Evolutionary conservation across 2,797 vertebrate species (phyloP), one percentile per base, ranked within the genome.

Genomic region (Crossoptilon crossoptilon): DNA sequence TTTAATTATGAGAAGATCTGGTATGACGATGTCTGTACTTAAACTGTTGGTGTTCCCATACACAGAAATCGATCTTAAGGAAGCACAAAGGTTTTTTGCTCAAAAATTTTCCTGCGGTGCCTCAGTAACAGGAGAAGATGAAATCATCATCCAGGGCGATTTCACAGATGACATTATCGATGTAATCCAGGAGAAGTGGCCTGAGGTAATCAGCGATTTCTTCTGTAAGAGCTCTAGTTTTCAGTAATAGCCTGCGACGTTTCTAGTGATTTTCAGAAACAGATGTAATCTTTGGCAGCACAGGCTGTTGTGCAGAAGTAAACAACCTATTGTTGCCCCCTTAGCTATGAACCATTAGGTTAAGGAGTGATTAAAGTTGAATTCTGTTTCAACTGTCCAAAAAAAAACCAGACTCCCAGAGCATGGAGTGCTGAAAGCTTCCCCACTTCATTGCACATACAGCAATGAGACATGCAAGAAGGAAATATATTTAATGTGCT

Each of bases 61-160:
- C 73, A 90, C 97, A 99, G 99, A 99, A 97, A 99, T 99, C 10
- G 99, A 99, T 46, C 99, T 99, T 72, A 99, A 99, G 98, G 99
- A 99, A 98, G 99, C 99, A 97, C 99, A 99, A 97, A 98, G 99
- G 88, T 99, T 99, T 98, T 99, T 99, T 97, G 99, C 99, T 97
- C 99, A 99, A 95, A 99, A 99, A 95, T 99, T 99, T 98, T 99
- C 99, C 94, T 99, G 99, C 23, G 99, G 99, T 96, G 99, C 99
- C 96, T 99, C 99, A 16, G 99, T 99, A 79, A 99, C 99, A 56
- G 99, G 98, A 49, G 99, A 99, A 95, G 99, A 99, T 51, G 99
- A 99, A 97, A 99, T 99, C 94, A 99, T 99, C 97, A 99, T 99
- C 98, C 99, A 99, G 98, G 99, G 99, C 96, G 99, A 99, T 97